Evolutionary conservation across 2,113 vertebrate genomes (phyloP).

Genomic region (Heterotis niloticus): DNA sequence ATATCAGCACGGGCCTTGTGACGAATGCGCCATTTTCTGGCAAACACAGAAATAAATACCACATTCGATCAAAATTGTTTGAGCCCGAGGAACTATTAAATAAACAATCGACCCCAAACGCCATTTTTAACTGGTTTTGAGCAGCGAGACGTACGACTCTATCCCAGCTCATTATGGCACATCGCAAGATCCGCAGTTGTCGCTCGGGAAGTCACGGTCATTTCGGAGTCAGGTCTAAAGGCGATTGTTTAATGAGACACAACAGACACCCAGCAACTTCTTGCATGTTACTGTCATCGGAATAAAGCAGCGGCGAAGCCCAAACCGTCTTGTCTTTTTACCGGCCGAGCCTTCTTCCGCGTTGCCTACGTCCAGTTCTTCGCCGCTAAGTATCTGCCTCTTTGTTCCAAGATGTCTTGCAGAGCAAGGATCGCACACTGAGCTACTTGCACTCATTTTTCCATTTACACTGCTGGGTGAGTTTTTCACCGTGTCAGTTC

Average conservation of each 20-base stretch:
- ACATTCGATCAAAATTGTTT: neutral
- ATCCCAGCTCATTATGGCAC: conserved; percentile 6
- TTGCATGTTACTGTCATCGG: neutral
- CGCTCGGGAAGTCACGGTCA: neutral
- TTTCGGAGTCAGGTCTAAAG: neutral
- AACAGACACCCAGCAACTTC: neutral
- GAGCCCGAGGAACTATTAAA: neutral
- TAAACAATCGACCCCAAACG: neutral
- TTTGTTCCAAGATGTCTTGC: too few relatives aligned
- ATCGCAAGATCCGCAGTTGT: neutral
- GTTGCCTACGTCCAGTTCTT: too few relatives aligned
- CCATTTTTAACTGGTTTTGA: conserved; percentile 2
- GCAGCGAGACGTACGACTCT: neutral
- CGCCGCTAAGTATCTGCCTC: too few relatives aligned
- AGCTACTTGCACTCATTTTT: too few relatives aligned
- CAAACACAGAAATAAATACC: neutral
- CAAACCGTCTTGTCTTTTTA: too few relatives aligned
- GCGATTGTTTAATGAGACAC: conserved; percentile 1
- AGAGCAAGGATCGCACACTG: too few relatives aligned
- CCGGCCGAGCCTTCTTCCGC: too few relatives aligned
- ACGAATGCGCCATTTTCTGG: conserved; percentile 4
- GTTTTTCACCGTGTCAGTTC: too few relatives aligned
- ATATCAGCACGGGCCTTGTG: neutral
- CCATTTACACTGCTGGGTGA: too few relatives aligned
- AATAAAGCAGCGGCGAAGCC: too few relatives aligned